A percentile compares a stretch with the other conserved stretches of the same genome.
Evolutionary conservation across 1,140 invertebrate species (phyloP).

Genomic region (Drosophila navojoa): DNA sequence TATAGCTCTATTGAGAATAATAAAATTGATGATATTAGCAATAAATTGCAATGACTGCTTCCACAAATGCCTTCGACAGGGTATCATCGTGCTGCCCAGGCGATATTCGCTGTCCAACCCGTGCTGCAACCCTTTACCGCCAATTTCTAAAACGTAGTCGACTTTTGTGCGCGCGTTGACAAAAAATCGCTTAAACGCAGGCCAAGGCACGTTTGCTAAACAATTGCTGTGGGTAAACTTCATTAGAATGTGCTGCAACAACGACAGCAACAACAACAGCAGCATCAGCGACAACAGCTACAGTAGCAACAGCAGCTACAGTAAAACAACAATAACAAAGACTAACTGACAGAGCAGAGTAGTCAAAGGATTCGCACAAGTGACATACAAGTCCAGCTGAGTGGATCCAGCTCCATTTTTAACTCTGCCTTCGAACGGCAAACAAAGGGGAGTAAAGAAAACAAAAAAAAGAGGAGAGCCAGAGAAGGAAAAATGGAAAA

Average conservation of each 20-base stretch:
- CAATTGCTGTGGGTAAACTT: conserved; percentile 82
- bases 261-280: conserved; percentile 43
- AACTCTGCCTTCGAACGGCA: conserved; percentile 53
- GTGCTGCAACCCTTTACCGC: background rate
- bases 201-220: conserved; percentile 82
- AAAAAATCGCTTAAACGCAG: conserved; percentile 82
- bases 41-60: too few relatives aligned
- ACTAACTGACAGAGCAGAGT: conserved; percentile 1
- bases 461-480: conserved; percentile 24
- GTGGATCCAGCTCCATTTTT: conserved; percentile 29
- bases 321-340: too few relatives aligned
- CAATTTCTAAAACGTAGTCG: conserved; percentile 23
- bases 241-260: conserved; percentile 72
- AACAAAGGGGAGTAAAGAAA: conserved; percentile 52
- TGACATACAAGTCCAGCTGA: conserved; percentile 69
- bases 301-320: conserved; percentile 33
- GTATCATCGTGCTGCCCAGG: background rate
- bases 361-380: conserved; percentile 59
- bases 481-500: conserved; percentile 27
- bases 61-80: background rate
- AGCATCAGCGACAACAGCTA: conserved; percentile 34
- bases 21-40: too few relatives aligned
- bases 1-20: too few relatives aligned
- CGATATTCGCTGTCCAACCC: background rate
- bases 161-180: conserved; percentile 80